Base-by-base conservation (phyloP, 2,797 vertebrate genomes). In the Telmatherina bonti region DNA sequence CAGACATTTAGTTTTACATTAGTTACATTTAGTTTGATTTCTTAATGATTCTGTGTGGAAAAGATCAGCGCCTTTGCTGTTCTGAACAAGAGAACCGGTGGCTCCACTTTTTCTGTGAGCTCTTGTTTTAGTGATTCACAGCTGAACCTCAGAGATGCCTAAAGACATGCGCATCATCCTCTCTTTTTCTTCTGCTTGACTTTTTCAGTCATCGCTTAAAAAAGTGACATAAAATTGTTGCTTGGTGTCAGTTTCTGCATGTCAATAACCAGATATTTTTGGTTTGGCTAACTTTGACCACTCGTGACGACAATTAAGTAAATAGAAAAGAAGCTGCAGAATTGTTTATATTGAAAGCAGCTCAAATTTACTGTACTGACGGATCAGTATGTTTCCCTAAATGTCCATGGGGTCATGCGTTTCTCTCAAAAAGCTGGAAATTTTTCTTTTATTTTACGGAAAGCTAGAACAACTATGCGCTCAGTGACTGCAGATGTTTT, bases 1-100 rank as follows among this genome's bases (percentile, higher is more conserved):
- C 22, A 5, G 60, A 24, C 41, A 49, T 81, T 76, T 75, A 0
- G 74, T 85, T 84, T 81, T 63, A 70, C 38, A 7, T 18, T 26
- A 72, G 69, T 56, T 33, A 53, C 76, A 55, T 63, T 73, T 29
- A 55, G 29, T 70, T 73, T 36, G 22, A 47, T 62, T 36, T 74
- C 24, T 47, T 57, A 49, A 73, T 74, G 53, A 71, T 66, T 60
- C 38, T 65, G 59, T 41, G 7, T 55, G 22, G 16, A 10, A 24
- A 20, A 22, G 47, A 56, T 49, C 52, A 51, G 29, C 24, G 7
- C 22, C 26, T n/a, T n/a, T n/a, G n/a, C n/a, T n/a, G 54, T 49
- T 60, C 51, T 30, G 53, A 68, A 56, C 33, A 56, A 35, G 12
- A 27, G 51, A 52, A 52, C 3, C 11, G n/a, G 36, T 51, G 59